phyloP scores from a whole-genome alignment of 2,113 vertebrate genomes.

The Ctenomys sociabilis region DNA sequence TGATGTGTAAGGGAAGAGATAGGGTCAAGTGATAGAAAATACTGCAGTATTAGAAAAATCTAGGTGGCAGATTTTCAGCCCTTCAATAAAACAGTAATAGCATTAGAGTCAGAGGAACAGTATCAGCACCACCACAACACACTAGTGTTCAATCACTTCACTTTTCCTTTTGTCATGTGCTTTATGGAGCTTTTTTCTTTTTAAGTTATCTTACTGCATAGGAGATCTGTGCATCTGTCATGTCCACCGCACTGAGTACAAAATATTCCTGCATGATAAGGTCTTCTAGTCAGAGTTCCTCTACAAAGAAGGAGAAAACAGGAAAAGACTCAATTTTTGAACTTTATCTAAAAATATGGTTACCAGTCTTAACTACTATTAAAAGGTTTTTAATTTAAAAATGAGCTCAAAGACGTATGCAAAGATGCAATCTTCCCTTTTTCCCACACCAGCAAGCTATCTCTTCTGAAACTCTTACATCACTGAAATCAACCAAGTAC shows the following conservation, averaged over 20 bases:
- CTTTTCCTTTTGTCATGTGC: background rate
- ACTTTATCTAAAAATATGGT: background rate
- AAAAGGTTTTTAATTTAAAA: slow-evolving; percentile 35
- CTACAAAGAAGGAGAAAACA: slow-evolving; percentile 71
- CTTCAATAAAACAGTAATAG: background rate
- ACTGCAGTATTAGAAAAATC: background rate
- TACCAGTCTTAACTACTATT: slow-evolving; percentile 4
- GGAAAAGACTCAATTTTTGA: slow-evolving; percentile 29
- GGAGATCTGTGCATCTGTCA: slow-evolving; percentile 77
- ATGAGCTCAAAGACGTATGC: background rate
- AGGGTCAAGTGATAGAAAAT: background rate
- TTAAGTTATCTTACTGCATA: slow-evolving; percentile 79
- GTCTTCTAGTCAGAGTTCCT: slow-evolving; percentile 59
- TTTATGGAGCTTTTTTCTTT: background rate
- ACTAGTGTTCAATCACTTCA: background rate
- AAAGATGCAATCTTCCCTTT: background rate
- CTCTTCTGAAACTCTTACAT: slow-evolving; percentile 32
- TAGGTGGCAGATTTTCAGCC: background rate
- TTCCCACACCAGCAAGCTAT: background rate
- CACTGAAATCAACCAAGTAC: slow-evolving; percentile 26
- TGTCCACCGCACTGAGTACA: slow-evolving; percentile 13
- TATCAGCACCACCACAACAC: background rate
- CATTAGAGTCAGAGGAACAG: slow-evolving; percentile 20
- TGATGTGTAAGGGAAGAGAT: background rate
- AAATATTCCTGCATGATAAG: slow-evolving; percentile 66